phyloP scores from a whole-genome alignment of 2,113 vertebrate genomes.

The Pungitius pungitius region DNA sequence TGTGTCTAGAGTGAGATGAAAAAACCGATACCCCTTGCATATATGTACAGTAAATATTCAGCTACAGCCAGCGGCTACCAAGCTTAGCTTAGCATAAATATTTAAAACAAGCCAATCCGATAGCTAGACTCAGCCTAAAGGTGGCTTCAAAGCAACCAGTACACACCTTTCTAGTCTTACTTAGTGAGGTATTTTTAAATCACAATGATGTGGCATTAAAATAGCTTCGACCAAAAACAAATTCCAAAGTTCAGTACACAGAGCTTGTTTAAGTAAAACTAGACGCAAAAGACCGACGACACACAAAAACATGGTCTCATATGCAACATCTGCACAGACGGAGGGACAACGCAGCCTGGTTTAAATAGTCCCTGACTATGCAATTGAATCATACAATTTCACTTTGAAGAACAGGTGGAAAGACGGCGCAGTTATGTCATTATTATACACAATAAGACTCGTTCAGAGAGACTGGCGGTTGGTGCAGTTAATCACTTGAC shows the following conservation, averaged over 20 bases:
- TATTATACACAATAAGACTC: constrained; percentile 42
- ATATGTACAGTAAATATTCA: not conserved
- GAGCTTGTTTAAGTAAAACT: not conserved
- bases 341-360: constrained; percentile 20
- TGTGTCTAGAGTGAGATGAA: not conserved
- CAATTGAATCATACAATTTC: constrained; percentile 46
- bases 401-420: constrained; percentile 34
- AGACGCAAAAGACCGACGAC: constrained; percentile 14
- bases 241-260: not conserved
- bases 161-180: not conserved
- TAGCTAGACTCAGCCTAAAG: not conserved
- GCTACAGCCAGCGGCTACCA: not conserved
- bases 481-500: constrained; percentile 69
- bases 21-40: not conserved
- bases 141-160: not conserved
- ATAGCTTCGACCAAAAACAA: not conserved
- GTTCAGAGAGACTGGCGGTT: constrained; percentile 42
- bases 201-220: not conserved
- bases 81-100: not conserved
- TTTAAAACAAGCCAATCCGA: not conserved
- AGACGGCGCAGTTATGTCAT: constrained; percentile 22
- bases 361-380: constrained; percentile 50
- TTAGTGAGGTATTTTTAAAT: not conserved
- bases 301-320: constrained; percentile 21
- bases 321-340: constrained; percentile 14